phyloP scores from a whole-genome alignment of 2,888 invertebrate species.

The Dynastes tityus region DNA sequence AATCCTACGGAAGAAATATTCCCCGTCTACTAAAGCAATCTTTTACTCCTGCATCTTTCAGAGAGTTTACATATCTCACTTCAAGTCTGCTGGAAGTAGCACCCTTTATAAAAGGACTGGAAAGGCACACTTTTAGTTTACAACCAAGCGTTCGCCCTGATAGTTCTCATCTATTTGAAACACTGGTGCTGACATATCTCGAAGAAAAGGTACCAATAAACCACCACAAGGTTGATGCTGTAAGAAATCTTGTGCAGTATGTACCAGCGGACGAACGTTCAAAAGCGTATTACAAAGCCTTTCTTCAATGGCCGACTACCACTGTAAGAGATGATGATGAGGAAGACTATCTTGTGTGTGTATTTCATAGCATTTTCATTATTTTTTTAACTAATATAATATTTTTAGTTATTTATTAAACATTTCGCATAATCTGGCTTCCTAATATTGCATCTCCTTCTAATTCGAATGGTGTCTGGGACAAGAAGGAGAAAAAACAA shows the following conservation, averaged over 20 bases:
- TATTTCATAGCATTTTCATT: too few relatives aligned
- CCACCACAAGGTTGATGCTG: conserved; percentile 19
- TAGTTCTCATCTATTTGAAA: conserved; percentile 9
- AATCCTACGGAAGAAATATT: conserved; percentile 19
- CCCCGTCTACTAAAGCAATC: not conserved
- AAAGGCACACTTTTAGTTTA: conserved; percentile 23
- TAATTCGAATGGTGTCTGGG: too few relatives aligned
- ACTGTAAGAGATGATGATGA: not conserved
- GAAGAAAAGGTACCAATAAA: conserved; percentile 29
- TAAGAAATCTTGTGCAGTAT: not conserved
- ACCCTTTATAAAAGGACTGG: conserved; percentile 6
- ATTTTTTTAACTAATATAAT: too few relatives aligned
- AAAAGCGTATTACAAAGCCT: not conserved
- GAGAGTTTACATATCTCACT: conserved; percentile 33
- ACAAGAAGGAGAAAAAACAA: too few relatives aligned
- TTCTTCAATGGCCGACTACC: not conserved
- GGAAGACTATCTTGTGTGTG: not conserved
- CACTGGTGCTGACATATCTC: conserved; percentile 14
- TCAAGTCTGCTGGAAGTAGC: conserved; percentile 12
- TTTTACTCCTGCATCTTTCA: conserved; percentile 28
- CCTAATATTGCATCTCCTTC: too few relatives aligned
- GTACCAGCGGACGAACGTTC: not conserved
- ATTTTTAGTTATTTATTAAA: too few relatives aligned
- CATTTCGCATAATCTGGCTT: too few relatives aligned
- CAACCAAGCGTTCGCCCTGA: conserved; percentile 23